A percentile compares a stretch with the other conserved stretches of the same genome.
phyloP scores from a whole-genome alignment of 2,113 vertebrate genomes.

The Etheostoma spectabile region DNA sequence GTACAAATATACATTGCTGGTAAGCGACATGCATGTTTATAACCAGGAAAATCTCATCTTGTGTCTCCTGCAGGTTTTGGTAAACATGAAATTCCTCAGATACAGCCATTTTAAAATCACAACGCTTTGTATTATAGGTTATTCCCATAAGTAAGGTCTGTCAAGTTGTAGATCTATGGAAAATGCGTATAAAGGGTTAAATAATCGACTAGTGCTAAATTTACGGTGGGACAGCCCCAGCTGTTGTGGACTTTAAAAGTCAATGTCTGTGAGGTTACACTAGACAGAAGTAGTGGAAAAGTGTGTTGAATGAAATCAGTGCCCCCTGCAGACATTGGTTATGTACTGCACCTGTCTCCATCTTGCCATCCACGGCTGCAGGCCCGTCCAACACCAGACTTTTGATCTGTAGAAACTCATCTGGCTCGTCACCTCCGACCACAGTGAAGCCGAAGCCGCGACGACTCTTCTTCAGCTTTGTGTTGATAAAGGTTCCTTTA shows the following conservation, averaged over 20 bases:
- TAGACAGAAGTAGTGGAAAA: neutral
- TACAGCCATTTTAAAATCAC: neutral
- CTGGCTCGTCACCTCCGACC: slow-evolving; percentile 96
- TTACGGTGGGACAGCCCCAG: neutral
- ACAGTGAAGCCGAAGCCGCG: slow-evolving; percentile 98
- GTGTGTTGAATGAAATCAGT: slow-evolving; percentile 57
- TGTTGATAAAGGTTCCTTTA: slow-evolving; percentile 98
- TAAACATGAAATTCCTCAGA: neutral
- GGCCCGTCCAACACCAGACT: slow-evolving; percentile 97
- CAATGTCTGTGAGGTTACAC: neutral
- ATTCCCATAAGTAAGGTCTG: neutral
- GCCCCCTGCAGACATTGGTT: slow-evolving; percentile 52
- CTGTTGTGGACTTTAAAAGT: neutral
- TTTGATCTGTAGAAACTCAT: slow-evolving; percentile 99
- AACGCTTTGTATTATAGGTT: neutral
- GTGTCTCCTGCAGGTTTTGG: neutral
- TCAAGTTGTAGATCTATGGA: neutral
- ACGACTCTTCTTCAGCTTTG: slow-evolving; percentile 96
- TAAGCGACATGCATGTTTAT: neutral
- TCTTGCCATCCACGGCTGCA: slow-evolving; percentile 95
- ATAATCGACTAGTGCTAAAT: neutral
- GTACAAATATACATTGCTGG: neutral
- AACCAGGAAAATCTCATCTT: neutral
- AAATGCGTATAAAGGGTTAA: slow-evolving; percentile 4
- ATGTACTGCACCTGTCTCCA: slow-evolving; percentile 94